Evolutionary conservation across 53 echinoderm and acorn worm genomes (phyloP), one percentile per base, ranked within the genome.

Genomic region (Crossaster papposus): DNA sequence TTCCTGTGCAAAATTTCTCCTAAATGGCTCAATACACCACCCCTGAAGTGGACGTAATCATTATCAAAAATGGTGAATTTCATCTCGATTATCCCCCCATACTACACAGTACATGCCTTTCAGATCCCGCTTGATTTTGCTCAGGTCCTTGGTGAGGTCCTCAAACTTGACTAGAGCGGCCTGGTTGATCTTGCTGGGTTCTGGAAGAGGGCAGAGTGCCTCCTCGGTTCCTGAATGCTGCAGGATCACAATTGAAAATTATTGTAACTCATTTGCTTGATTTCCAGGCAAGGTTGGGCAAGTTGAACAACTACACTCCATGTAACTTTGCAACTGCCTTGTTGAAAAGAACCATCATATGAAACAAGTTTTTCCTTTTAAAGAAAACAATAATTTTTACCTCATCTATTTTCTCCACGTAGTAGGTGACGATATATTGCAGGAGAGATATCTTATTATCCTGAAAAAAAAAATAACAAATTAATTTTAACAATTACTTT

Each of bases 121-220:
- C 23, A 97, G 88, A 54, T 97, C 97, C 72, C 90, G 93, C 76
- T 93, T 88, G 35, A 94, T 88, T 64, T 79, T 95, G 78, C 81
- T 90, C n/a, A 95, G 85, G 50, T 95, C 97, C 85, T 95, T 97
- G 9, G 93, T 90, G 54, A 97, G 80, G 53, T 97, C 98, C 33
- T 97, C 98, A 93, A 97, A 96, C 89, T 97, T 97, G 71, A 97
- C 62, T 65, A 94, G 98, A 18, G 94, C 81, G 37, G 98, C 95
- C 78, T 97, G 94, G 72, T 85, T 83, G 30, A 97, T 90, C 70
- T 92, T 90, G 12, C 93, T 86, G 24, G 98, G 94, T 4, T 97
- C 95, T 23, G 98, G 98, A 1, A 97, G 55, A 3, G 98, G 98
- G 64, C 85, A 95, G 3, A 75, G 80, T 24, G 93, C 77, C 54